These are phyloP conservation scores for Selene dorsalis DNA, from an alignment of 2,797 vertebrate genomes.

Conservation along the genomic window DNA sequence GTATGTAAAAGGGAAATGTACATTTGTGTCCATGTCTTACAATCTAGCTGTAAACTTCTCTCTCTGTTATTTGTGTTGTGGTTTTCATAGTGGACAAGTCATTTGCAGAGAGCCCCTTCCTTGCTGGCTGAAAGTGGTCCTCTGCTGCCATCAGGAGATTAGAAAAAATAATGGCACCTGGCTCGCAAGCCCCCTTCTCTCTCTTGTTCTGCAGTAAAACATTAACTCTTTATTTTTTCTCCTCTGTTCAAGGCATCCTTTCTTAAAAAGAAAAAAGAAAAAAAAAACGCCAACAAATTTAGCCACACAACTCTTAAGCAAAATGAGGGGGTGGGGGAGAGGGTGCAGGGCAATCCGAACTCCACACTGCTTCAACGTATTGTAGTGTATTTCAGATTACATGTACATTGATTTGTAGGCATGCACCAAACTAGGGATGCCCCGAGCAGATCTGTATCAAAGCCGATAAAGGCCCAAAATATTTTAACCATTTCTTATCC, in stretches of 20 bases:
- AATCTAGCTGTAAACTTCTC: constrained; percentile 92
- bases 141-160: constrained; percentile 98
- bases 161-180: constrained; percentile 97
- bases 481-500: constrained; percentile 50
- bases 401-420: constrained; percentile 44
- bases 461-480: neutral
- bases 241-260: constrained; percentile 90
- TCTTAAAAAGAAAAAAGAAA: constrained; percentile 33
- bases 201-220: constrained; percentile 95
- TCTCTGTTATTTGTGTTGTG: constrained; percentile 99
- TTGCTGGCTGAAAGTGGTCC: constrained; percentile 98
- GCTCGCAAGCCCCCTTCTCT: constrained; percentile 90
- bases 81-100: constrained; percentile 99
- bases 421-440: constrained; percentile 54
- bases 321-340: constrained; percentile 43
- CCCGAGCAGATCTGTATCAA: constrained; percentile 39
- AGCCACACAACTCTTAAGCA: constrained; percentile 47
- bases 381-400: constrained; percentile 21
- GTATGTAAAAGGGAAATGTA: constrained; percentile 74
- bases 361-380: constrained; percentile 40
- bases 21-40: constrained; percentile 83
- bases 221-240: constrained; percentile 89
- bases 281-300: constrained; percentile 2
- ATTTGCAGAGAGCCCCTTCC: constrained; percentile 99
- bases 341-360: constrained; percentile 36